Evolutionary conservation across 2,113 vertebrate species (phyloP).

Genomic region (Perca fluviatilis): DNA sequence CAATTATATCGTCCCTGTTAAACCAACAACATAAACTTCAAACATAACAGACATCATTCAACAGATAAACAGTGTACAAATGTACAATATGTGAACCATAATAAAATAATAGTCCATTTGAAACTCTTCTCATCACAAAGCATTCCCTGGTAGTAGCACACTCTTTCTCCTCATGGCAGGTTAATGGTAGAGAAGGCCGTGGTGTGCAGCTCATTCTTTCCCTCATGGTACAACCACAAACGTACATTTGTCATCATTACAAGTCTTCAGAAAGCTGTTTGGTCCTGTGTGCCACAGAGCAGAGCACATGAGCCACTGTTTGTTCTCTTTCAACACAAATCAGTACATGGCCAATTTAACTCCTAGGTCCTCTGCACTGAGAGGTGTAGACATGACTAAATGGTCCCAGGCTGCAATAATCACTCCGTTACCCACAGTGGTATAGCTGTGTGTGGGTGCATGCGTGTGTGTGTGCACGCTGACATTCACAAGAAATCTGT

Average conservation of each 20-base stretch:
- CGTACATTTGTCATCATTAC: slow-evolving; percentile 58
- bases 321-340: slow-evolving; percentile 63
- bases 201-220: not conserved
- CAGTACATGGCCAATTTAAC: slow-evolving; percentile 62
- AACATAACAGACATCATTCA: not conserved
- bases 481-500: not conserved
- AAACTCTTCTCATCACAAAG: not conserved
- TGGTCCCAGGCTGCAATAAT: not conserved
- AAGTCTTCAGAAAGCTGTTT: slow-evolving; percentile 36
- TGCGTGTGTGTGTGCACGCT: not conserved
- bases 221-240: slow-evolving; percentile 8
- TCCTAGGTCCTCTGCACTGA: slow-evolving; percentile 28
- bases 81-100: not conserved
- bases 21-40: not conserved
- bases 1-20: not conserved
- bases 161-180: slow-evolving; percentile 4
- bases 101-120: not conserved
- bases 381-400: slow-evolving; percentile 23
- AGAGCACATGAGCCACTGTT: slow-evolving; percentile 54
- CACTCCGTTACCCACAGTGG: not conserved
- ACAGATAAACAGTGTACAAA: not conserved
- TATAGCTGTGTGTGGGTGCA: not conserved
- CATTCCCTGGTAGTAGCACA: not conserved
- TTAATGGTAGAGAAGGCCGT: slow-evolving; percentile 18
- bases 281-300: slow-evolving; percentile 14